These are phyloP conservation scores for Aix galericulata DNA, from an alignment of 2,113 vertebrate genomes.

Conservation along the genomic window DNA sequence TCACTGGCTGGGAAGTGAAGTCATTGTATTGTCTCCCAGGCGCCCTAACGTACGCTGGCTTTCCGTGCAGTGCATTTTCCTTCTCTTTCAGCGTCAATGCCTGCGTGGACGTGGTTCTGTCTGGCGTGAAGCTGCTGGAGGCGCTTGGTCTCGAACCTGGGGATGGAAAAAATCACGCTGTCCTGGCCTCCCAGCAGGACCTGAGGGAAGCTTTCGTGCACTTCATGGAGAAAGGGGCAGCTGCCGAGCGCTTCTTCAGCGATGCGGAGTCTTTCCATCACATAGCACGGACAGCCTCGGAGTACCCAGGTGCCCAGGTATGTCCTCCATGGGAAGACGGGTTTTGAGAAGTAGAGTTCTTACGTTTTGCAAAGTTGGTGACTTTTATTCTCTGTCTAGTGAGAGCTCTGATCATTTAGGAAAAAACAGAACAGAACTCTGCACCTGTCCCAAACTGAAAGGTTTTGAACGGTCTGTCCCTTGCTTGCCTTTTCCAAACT, in stretches of 20 bases:
- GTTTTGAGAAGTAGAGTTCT: rapidly evolving
- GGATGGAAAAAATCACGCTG: conserved; percentile 80
- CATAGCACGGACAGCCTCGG: conserved; percentile 83
- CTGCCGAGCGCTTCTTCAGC: conserved; percentile 94
- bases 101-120: conserved; percentile 95
- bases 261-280: conserved; percentile 81
- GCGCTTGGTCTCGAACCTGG: conserved; percentile 85
- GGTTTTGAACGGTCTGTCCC: not conserved
- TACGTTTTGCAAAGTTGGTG: rapidly evolving
- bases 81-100: conserved; percentile 86
- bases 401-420: rapidly evolving
- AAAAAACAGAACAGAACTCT: not conserved
- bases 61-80: not conserved
- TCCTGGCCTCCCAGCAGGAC: conserved; percentile 83
- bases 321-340: rapidly evolving
- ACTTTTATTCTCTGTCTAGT: rapidly evolving
- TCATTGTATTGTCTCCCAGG: not conserved
- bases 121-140: conserved; percentile 90
- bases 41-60: rapidly evolving
- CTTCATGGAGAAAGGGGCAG: conserved; percentile 90
- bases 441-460: not conserved
- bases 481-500: not conserved
- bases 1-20: not conserved
- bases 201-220: conserved; percentile 88
- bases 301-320: conserved; percentile 90